A percentile compares a stretch with the other conserved stretches of the same genome.
phyloP scores from a whole-genome alignment of 2,797 vertebrate genomes.

The Catharus ustulatus region DNA sequence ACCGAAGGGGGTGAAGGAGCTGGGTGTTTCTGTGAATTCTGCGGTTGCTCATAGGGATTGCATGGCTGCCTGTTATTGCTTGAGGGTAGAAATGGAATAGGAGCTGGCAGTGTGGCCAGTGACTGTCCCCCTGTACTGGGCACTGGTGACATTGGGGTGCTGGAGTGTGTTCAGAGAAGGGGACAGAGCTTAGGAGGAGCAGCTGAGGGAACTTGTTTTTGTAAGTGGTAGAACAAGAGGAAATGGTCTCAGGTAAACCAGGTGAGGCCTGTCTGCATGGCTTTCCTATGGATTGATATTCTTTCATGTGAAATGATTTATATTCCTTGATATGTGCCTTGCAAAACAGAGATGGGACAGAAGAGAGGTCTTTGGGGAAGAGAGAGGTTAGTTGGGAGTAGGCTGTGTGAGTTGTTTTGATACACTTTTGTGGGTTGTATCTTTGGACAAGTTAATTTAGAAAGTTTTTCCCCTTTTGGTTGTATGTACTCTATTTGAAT shows the following conservation, averaged over 20 bases:
- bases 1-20: not conserved
- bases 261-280: not conserved
- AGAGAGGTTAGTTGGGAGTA: not conserved
- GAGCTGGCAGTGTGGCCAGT: not conserved
- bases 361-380: not conserved
- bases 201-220: not conserved
- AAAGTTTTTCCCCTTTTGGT: not conserved
- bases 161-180: not conserved
- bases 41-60: not conserved
- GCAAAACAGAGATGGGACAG: not conserved
- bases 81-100: not conserved
- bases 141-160: not conserved
- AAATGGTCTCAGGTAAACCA: not conserved
- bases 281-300: not conserved
- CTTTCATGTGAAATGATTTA: not conserved
- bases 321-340: not conserved
- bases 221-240: not conserved
- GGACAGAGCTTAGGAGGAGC: not conserved
- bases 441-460: not conserved
- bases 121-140: not conserved
- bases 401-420: accelerated
- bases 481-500: not conserved
- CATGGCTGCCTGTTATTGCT: not conserved
- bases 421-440: not conserved
- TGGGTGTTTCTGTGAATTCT: not conserved